These are phyloP conservation scores for Leucosticte australis DNA, from an alignment of 2,113 vertebrate genomes.

Conservation along the genomic window DNA sequence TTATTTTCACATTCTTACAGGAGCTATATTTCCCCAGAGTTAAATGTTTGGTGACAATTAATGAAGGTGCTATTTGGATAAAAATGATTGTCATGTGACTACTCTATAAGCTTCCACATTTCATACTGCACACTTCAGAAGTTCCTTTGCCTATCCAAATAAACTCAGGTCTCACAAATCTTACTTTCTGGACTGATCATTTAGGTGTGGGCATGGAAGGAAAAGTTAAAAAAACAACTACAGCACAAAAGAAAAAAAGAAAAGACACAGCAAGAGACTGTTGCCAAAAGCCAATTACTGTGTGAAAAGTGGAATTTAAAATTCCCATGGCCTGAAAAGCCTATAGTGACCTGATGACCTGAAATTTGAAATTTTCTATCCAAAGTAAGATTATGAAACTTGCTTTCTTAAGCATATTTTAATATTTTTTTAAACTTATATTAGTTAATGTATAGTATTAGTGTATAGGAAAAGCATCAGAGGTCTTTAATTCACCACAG, in stretches of 20 bases:
- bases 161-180: background rate
- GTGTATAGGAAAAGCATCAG: background rate
- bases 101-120: background rate
- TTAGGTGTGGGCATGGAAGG: background rate
- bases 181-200: background rate
- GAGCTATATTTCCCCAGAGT: background rate
- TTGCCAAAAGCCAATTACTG: background rate
- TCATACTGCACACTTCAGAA: background rate
- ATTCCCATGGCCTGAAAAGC: background rate
- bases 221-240: background rate
- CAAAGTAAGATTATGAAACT: background rate
- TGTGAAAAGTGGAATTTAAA: constrained; percentile 23
- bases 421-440: background rate
- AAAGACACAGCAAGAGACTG: background rate
- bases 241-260: no score
- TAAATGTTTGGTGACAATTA: background rate
- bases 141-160: background rate
- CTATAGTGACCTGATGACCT: background rate
- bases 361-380: background rate
- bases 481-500: background rate
- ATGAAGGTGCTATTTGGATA: background rate
- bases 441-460: background rate
- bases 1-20: background rate
- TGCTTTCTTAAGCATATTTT: background rate
- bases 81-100: background rate